Evolutionary conservation across 2,797 vertebrate genomes (phyloP).

Genomic region (Typhlichthys eigenmanni): DNA sequence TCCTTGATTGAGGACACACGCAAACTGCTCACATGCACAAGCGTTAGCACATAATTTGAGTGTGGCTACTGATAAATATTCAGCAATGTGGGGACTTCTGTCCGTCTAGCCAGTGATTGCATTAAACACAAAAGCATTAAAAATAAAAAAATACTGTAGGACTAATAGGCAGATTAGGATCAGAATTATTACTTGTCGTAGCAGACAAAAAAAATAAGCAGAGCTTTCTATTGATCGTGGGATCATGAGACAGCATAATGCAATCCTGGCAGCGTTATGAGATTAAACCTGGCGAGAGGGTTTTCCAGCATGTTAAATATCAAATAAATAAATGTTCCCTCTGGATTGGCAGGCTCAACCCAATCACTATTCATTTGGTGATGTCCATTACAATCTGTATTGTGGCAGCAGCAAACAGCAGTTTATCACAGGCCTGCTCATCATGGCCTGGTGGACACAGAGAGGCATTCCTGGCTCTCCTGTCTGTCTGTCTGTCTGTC

Average conservation of each 20-base stretch:
- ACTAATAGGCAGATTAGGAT: conserved; percentile 33
- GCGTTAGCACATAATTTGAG: conserved; percentile 14
- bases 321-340: conserved; percentile 44
- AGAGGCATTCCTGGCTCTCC: conserved; percentile 8
- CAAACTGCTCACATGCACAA: conserved; percentile 40
- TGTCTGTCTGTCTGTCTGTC: background rate
- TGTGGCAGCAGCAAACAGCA: conserved; percentile 21
- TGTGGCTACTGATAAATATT: conserved; percentile 6
- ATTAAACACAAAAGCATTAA: conserved; percentile 30
- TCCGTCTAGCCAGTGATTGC: conserved; percentile 24
- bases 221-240: conserved; percentile 25
- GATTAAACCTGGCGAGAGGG: conserved; percentile 33
- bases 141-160: conserved; percentile 15
- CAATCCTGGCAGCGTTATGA: conserved; percentile 20
- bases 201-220: background rate
- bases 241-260: conserved; percentile 14
- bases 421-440: conserved; percentile 46
- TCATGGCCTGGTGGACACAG: conserved; percentile 35
- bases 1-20: conserved; percentile 59
- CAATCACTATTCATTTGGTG: conserved; percentile 33
- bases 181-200: conserved; percentile 25
- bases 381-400: conserved; percentile 33
- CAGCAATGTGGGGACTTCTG: conserved; percentile 8
- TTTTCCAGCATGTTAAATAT: conserved; percentile 26
- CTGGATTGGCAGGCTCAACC: conserved; percentile 13